Evolutionary conservation across 2,113 vertebrate genomes (phyloP), one percentile per base, ranked within the genome.

Genomic region (Nestor notabilis): DNA sequence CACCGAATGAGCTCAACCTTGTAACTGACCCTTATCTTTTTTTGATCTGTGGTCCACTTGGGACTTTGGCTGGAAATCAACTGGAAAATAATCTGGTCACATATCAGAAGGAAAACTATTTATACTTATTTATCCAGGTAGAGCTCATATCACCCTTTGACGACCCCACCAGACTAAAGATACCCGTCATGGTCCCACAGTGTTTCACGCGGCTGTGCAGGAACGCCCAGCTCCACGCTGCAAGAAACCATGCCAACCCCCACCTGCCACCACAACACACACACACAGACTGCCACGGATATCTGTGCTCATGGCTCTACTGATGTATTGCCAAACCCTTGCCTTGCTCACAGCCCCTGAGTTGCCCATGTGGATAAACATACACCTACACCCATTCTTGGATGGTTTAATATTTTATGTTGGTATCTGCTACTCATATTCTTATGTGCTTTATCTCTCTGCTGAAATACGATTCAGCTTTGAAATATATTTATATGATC

Each of bases 21-120:
- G 98, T 99, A 99, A 98, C 99, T 99, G 99, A 99, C 99, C 99
- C 99, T 98, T 98, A 99, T 98, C 99, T 99, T 98, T 98, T 99
- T 98, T 98, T 98, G 98, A 98, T 98, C 98, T 98, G 98, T 98
- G 97, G 98, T 97, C 97, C 98, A 97, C 98, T 98, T 97, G 98
- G 98, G 98, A 98, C 98, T 97, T 96, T 94, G 97, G 97, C 97
- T 98, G 97, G 98, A 98, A 98, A 98, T 98, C 98, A 98, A 98
- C 98, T 98, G 98, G 98, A 98, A 98, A 98, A 98, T 98, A 98
- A 98, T 98, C 98, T 53, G 91, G 98, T 98, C 98, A 98, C 98
- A 98, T 98, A 98, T 98, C 97, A 98, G 97, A 98, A 98, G 96
- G 97, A 98, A 97, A 97, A 98, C 97, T 98, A 98, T 98, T 97